phyloP scores from a whole-genome alignment of 2,113 vertebrate genomes.

The Centropus unirufus region DNA sequence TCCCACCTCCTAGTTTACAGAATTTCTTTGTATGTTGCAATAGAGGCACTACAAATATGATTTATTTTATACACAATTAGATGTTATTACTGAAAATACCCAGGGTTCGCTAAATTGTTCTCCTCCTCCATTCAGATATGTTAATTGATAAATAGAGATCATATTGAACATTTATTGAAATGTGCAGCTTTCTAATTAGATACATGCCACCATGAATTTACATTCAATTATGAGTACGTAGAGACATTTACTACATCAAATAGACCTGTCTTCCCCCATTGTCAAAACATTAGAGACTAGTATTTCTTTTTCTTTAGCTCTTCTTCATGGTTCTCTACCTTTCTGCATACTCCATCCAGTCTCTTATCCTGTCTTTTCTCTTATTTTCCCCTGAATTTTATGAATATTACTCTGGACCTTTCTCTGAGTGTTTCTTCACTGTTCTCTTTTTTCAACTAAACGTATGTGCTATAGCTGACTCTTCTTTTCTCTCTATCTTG shows the following conservation, averaged over 20 bases:
- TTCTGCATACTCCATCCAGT: neutral
- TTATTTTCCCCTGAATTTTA: neutral
- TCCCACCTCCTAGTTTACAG: neutral
- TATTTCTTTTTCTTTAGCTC: neutral
- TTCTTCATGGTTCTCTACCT: neutral
- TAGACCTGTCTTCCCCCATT: neutral
- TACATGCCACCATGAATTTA: neutral
- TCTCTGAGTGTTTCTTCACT: neutral
- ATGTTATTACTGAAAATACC: neutral
- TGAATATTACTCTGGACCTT: neutral
- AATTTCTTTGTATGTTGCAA: neutral
- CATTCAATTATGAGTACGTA: neutral
- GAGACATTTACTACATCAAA: neutral
- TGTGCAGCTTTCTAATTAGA: neutral
- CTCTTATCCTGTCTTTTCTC: neutral
- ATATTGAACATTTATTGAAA: neutral
- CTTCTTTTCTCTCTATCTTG: neutral
- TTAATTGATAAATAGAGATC: conserved; percentile 1
- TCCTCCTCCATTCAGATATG: neutral
- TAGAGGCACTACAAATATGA: neutral
- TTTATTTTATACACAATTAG: neutral
- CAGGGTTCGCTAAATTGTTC: neutral
- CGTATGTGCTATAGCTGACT: neutral
- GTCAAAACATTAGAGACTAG: neutral
- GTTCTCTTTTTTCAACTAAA: neutral